These are phyloP conservation scores for Tenthredo scrophulariae DNA, from an alignment of 2,888 invertebrate genomes.

Conservation along the genomic window DNA sequence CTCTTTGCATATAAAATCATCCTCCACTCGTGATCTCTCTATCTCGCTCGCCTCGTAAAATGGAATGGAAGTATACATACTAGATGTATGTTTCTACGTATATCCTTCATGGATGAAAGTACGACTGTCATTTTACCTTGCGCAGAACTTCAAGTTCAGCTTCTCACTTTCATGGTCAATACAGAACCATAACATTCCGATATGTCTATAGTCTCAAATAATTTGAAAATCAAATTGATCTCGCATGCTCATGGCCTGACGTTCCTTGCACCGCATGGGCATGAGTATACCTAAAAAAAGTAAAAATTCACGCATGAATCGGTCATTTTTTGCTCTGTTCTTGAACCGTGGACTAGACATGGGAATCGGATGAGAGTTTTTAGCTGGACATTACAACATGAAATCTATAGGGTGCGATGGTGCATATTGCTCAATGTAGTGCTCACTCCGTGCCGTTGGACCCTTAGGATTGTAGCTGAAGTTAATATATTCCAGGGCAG, in stretches of 20 bases:
- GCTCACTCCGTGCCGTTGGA: slow-evolving; percentile 56
- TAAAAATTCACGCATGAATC: too few species aligned
- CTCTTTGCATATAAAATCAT: slow-evolving; percentile 78
- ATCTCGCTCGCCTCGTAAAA: slow-evolving; percentile 70
- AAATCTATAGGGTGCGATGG: slow-evolving; percentile 47
- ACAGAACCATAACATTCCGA: background rate
- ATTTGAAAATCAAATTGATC: background rate
- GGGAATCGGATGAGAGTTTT: slow-evolving; percentile 20
- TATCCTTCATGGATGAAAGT: slow-evolving; percentile 31
- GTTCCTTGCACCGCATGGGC: too few species aligned
- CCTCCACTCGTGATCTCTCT: slow-evolving; percentile 59
- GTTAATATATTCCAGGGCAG: slow-evolving; percentile 68
- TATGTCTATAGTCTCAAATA: background rate
- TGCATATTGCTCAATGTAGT: slow-evolving; percentile 54
- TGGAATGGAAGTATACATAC: slow-evolving; percentile 78
- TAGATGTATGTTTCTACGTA: slow-evolving; percentile 73
- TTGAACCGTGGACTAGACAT: background rate
- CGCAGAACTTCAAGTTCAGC: background rate
- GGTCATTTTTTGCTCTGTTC: background rate
- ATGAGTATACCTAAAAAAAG: too few species aligned
- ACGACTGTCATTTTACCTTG: background rate
- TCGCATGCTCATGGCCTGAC: too few species aligned
- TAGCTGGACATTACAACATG: slow-evolving; percentile 17
- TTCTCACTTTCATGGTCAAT: background rate
- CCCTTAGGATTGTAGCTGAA: slow-evolving; percentile 56